phyloP scores from a whole-genome alignment of 2,797 vertebrate genomes.

The Mus spretus region DNA sequence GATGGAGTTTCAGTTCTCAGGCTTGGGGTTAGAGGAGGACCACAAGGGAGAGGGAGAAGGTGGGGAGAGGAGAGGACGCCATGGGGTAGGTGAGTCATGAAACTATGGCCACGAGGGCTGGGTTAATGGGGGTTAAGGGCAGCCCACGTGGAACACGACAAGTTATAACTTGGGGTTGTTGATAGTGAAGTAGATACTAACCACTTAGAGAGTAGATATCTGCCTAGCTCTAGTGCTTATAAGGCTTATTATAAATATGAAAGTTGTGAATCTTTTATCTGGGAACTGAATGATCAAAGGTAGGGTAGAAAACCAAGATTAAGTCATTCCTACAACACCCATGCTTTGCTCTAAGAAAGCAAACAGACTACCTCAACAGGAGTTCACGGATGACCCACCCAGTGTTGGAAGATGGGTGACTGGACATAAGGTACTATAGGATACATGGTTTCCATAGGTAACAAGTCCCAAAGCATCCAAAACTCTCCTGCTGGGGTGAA shows the following conservation, averaged over 20 bases:
- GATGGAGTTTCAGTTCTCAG: background rate
- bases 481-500: background rate
- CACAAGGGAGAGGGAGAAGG: background rate
- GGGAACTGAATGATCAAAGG: background rate
- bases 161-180: background rate
- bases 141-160: background rate
- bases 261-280: background rate
- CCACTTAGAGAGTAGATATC: background rate
- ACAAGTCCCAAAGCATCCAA: background rate
- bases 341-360: constrained; percentile 32
- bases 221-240: background rate
- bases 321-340: background rate
- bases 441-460: background rate
- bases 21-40: background rate
- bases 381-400: background rate
- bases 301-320: background rate
- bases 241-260: background rate
- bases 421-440: background rate
- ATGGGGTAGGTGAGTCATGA: background rate
- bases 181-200: background rate
- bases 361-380: background rate
- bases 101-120: background rate
- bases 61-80: background rate
- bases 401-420: background rate
- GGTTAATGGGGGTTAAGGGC: background rate